phyloP scores from a whole-genome alignment of 2,888 invertebrate species.

The Molorchus minor region DNA sequence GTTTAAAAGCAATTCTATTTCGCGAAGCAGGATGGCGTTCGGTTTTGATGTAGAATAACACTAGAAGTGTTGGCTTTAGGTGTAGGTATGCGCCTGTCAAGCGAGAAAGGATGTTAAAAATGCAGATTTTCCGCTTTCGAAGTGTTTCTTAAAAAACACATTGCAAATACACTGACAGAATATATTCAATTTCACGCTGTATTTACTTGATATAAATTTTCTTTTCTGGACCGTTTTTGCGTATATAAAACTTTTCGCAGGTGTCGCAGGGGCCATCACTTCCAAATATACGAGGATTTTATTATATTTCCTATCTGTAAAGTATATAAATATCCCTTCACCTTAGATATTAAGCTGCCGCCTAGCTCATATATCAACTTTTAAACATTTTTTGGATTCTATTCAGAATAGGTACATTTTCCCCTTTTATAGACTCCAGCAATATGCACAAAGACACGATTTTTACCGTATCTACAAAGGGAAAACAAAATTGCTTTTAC shows the following conservation, averaged over 20 bases:
- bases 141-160: conserved; percentile 40
- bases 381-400: conserved; percentile 9
- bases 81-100: not conserved
- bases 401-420: too few species aligned
- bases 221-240: conserved; percentile 42
- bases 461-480: too few species aligned
- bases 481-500: too few species aligned
- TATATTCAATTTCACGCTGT: conserved; percentile 52
- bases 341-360: conserved; percentile 20
- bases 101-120: conserved; percentile 20
- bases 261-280: conserved; percentile 45
- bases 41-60: not conserved
- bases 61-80: not conserved
- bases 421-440: too few species aligned
- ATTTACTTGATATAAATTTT: conserved; percentile 51
- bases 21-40: too few species aligned
- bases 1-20: too few species aligned
- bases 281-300: conserved; percentile 42
- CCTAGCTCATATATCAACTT: conserved; percentile 23
- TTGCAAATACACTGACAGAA: conserved; percentile 47
- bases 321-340: conserved; percentile 31
- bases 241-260: conserved; percentile 48
- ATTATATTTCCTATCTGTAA: conserved; percentile 37
- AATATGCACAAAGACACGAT: too few species aligned
- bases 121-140: conserved; percentile 34